These are phyloP conservation scores for Nasalis larvatus DNA, from an alignment of 2,113 vertebrate genomes.

Conservation along the genomic window DNA sequence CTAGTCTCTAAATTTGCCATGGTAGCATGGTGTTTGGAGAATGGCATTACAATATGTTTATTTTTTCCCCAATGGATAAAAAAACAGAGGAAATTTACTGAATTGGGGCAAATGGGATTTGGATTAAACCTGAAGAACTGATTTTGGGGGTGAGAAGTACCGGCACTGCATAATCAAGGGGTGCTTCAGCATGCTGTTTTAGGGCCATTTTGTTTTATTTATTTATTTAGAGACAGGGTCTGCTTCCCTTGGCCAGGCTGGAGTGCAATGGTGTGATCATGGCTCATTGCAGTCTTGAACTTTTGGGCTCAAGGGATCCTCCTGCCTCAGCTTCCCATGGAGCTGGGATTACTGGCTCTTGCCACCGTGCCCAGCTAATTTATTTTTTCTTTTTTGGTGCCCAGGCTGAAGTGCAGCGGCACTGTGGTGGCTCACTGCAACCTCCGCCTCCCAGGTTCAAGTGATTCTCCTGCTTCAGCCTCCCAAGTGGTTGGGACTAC, in stretches of 20 bases:
- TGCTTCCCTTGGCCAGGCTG: too few relatives aligned
- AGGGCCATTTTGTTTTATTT: not conserved
- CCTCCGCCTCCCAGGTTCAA: too few relatives aligned
- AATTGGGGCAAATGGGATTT: not conserved
- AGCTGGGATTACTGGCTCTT: too few relatives aligned
- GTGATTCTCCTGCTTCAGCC: too few relatives aligned
- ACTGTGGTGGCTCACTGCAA: not conserved
- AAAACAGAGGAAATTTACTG: not conserved
- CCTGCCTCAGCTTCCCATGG: too few relatives aligned
- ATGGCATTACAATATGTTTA: not conserved
- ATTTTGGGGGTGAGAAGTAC: not conserved
- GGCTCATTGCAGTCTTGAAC: too few relatives aligned
- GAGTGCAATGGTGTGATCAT: too few relatives aligned
- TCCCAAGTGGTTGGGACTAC: too few relatives aligned
- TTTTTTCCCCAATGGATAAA: not conserved
- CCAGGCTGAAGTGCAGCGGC: not conserved
- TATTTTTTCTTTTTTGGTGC: not conserved
- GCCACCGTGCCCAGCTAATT: not conserved
- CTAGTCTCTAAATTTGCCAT: not conserved
- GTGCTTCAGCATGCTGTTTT: not conserved
- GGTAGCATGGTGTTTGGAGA: not conserved
- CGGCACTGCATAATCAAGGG: not conserved
- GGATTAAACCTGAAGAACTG: not conserved
- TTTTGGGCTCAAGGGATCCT: too few relatives aligned
- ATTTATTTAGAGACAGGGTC: not conserved